Base-by-base conservation (phyloP, 2,113 vertebrate species). In the Chlamydotis undulata region DNA sequence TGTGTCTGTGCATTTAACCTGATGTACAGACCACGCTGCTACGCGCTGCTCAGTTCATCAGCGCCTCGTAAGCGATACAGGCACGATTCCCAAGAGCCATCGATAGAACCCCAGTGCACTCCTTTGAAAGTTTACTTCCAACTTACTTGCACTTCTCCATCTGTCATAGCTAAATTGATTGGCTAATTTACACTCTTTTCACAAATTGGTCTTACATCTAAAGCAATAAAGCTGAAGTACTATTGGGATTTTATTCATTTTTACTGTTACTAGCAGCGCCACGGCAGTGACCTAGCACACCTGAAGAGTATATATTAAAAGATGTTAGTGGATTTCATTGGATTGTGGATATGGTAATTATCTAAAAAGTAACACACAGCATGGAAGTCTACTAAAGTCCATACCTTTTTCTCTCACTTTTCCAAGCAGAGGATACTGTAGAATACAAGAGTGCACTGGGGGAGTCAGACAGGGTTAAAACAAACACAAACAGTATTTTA, bases 31-130 rank as follows among this genome's bases (percentile, higher is more conserved):
- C 28, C 50, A 25, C 53, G 4, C 2, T 5, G 14, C 23, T 6
- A 13, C 6, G 1, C 2, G 1, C 45, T 11, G 69, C 43, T 17
- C 87, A 14, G 47, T 12, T 63, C 8, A 43, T 28, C 67, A n/a
- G 21, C 0, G 12, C 25, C 41, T 47, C 2, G 9, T 14, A 71
- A 39, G 31, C 0, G 1, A 12, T 50, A 10, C 26, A 3, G 49
- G 45, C 41, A 50, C 18, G 0, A 23, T 4, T 63, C 94, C 80
- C 84, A 0, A 7, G 18, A 26, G 18, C 3, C 85, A 12, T 9
- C 8, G 3, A 21, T 9, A 7, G 6, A 76, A 14, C 31, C 49
- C 35, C 81, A 6, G 9, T 0, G 33, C 26, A 9, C 39, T 60
- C 21, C 9, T 55, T 11, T 5, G 45, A 19, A 7, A 24, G 55